These are phyloP conservation scores for Metacarcinus magister DNA, from an alignment of 2,888 invertebrate genomes.

Conservation along the genomic window DNA sequence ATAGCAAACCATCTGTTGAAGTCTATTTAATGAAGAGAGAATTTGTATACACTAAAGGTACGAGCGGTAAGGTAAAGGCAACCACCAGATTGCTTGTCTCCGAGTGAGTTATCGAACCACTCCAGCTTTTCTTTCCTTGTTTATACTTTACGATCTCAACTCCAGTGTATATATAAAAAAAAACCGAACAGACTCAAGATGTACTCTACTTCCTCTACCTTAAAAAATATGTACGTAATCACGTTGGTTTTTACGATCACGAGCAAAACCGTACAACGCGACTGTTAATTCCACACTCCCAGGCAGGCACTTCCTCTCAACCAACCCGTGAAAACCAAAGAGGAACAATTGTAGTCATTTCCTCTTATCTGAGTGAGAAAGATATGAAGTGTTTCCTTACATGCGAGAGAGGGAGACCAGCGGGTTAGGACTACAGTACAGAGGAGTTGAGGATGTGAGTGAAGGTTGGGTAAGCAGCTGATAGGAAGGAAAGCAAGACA, in stretches of 20 bases:
- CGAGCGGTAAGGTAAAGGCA: background rate
- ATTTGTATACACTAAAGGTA: background rate
- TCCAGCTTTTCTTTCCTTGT: background rate
- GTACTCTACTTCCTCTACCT: background rate
- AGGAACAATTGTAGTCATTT: background rate
- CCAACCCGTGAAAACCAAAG: background rate
- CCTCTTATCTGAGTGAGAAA: background rate
- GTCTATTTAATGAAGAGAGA: background rate
- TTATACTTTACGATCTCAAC: slow-evolving; percentile 23
- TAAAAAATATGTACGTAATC: background rate
- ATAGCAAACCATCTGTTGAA: background rate
- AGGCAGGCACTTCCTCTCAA: background rate
- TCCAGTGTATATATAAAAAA: background rate
- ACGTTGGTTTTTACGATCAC: background rate
- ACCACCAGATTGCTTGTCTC: background rate
- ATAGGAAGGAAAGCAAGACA: background rate
- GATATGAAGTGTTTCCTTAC: background rate
- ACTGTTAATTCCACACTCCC: background rate
- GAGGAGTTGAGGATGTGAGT: background rate
- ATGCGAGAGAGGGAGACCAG: background rate
- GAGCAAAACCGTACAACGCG: background rate
- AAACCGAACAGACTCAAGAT: background rate
- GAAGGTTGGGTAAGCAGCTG: background rate
- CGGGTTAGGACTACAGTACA: background rate
- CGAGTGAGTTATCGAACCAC: background rate